Base-by-base conservation (phyloP, 2,797 vertebrate genomes). In the Centropyge bicolor region DNA sequence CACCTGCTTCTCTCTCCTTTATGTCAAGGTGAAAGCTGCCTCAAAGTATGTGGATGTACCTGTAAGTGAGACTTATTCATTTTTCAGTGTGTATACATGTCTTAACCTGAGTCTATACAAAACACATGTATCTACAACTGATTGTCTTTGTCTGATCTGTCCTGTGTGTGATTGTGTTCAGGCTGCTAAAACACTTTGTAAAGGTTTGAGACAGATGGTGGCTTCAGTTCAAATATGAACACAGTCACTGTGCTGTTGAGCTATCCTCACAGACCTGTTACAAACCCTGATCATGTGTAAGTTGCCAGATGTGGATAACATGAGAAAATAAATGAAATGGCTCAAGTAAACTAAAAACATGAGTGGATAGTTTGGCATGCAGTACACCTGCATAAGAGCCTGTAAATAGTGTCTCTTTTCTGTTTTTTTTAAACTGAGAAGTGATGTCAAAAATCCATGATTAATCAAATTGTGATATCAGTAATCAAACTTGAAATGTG, bases 1-100 rank as follows among this genome's bases (percentile, higher is more conserved):
- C 75, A 86, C 74, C 68, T 61, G 2, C 40, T 62, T 88, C 45
- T 70, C 89, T 96, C 86, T 89, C 83, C 76, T 88, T 77, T 71
- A 86, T 94, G 86, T 88, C 51, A 94, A 99, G 98, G 98, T 99
- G 95, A 99, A 99, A 95, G 98, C 98, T 89, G 98, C 98, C 93
- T 99, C 98, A 88, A 99, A 99, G 94, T 99, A 99, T 72, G 98
- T 99, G 96, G 98, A 99, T 76, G 97, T 99, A 87, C 98, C 98
- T 86, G 98, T 99, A 97, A 99, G 98, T 98, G 91, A 92, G 85
- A 87, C 76, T 51, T 63, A 55, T 60, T 72, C 85, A 74, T 76
- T 45, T 63, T 52, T 76, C 11, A 48, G 17, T 62, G 24, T 62
- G 7, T 19, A 12, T 45, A 35, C 8, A 22, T 31, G 22, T 41